phyloP scores from a whole-genome alignment of 2,113 vertebrate species.

The Tonatia bakeri region DNA sequence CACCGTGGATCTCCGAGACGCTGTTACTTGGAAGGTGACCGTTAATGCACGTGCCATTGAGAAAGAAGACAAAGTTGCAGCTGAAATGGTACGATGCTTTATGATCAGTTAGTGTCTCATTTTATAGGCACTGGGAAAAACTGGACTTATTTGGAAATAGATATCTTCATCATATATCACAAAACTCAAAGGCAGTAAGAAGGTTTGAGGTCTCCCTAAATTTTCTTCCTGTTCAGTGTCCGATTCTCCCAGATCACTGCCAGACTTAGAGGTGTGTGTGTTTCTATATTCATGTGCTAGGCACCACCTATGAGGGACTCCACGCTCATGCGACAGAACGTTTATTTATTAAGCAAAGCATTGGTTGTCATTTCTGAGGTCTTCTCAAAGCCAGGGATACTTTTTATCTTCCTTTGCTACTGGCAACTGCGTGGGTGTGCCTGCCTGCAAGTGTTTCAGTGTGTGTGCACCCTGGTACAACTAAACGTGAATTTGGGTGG shows the following conservation, averaged over 20 bases:
- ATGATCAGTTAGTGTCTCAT: neutral
- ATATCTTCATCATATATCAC: neutral
- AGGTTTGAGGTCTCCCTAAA: neutral
- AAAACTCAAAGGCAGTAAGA: neutral
- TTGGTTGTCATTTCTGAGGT: neutral
- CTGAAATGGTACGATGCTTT: neutral
- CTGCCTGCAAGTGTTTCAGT: neutral
- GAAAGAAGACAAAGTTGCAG: neutral
- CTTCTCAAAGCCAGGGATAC: neutral
- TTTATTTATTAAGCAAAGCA: neutral
- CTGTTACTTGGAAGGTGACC: neutral
- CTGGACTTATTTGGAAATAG: neutral
- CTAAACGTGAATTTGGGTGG: neutral
- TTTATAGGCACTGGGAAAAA: neutral
- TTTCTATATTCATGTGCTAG: neutral
- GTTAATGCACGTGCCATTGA: neutral
- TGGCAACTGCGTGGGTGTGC: neutral
- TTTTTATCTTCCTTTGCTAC: neutral
- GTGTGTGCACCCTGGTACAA: fast-evolving
- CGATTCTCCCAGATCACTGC: neutral
- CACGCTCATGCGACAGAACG: neutral
- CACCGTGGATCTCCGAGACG: neutral
- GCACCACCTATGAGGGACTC: neutral
- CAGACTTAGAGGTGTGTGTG: neutral
- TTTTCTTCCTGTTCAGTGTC: neutral